Base-by-base conservation (phyloP, 2,888 invertebrate genomes). In the Sminthurinus aureus region DNA sequence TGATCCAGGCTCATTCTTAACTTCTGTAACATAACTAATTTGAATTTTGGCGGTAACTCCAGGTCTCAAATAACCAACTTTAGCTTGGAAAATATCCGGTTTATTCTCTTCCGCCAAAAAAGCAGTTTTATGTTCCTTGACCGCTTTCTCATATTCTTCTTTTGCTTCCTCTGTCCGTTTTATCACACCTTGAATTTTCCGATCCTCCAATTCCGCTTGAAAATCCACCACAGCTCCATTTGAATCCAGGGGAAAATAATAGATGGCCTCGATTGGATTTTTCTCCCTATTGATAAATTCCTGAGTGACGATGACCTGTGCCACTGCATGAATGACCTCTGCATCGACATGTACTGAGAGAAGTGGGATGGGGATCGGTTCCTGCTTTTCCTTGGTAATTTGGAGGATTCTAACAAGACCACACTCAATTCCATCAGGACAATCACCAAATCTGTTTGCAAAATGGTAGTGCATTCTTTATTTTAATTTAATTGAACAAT, bases 201-300 rank as follows among this genome's bases (percentile, higher is more conserved):
- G 26, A n/a, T 82, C 83, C 73, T 88, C 88, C n/a, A 84, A 84
- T 80, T 89, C 88, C 11, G 84, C 84, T 66, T 88, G 87, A 12
- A 86, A 81, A 52, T 81, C 20, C n/a, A 75, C 74, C 22, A 81
- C 74, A 18, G 81, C 81, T 52, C 81, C 81, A 58, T 81, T 81
- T 0, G 74, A 81, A 38, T 81, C 81, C 22, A 81, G 11, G 0
- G 81, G 81, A 20, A 81, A 81, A 24, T 64, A 74, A 66, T 88
- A 88, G 51, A 87, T 81, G 1, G 87, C 87, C 79, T 89, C 89
- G 79, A 89, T 88, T 22, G 89, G 88, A 12, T 85, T 52, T n/a
- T 84, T 83, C 77, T 88, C 89, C 26, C 82, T 82, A 78, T 89
- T 89, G 15, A 85, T 83, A 67, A 88, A 89, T 20, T 85, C 86